These are phyloP conservation scores for Lypha dubia DNA, from an alignment of 2,888 invertebrate genomes.

Conservation along the genomic window DNA sequence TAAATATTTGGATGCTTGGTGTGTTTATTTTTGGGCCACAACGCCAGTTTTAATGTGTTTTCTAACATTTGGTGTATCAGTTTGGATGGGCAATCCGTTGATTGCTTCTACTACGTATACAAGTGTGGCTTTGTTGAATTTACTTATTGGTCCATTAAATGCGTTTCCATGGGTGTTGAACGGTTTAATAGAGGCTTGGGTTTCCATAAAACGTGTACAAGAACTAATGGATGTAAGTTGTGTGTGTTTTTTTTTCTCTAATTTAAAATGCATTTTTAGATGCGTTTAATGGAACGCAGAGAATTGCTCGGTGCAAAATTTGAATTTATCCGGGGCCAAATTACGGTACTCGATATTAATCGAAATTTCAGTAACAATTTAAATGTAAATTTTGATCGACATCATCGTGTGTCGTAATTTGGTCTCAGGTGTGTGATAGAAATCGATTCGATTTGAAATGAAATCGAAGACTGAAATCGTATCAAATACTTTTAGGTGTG, in stretches of 20 bases:
- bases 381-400: no score
- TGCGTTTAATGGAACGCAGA: no score
- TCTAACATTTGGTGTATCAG: constrained; percentile 91
- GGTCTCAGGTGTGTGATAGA: no score
- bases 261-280: background rate
- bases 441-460: no score
- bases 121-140: constrained; percentile 95
- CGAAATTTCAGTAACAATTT: no score
- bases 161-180: constrained; percentile 99
- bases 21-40: constrained; percentile 99
- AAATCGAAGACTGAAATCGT: no score
- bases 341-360: no score
- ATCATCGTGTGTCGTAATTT: no score
- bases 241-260: background rate
- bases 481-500: no score
- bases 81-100: constrained; percentile 89
- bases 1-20: constrained; percentile 98
- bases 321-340: no score
- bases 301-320: no score
- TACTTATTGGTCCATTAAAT: constrained; percentile 97
- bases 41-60: constrained; percentile 96
- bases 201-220: constrained; percentile 94
- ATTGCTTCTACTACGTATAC: constrained; percentile 96
- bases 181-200: constrained; percentile 97
- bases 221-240: constrained; percentile 89